Conservation (phyloP, 2,888 invertebrate genomes). For the Caenorhabditis wallacei region DNA sequence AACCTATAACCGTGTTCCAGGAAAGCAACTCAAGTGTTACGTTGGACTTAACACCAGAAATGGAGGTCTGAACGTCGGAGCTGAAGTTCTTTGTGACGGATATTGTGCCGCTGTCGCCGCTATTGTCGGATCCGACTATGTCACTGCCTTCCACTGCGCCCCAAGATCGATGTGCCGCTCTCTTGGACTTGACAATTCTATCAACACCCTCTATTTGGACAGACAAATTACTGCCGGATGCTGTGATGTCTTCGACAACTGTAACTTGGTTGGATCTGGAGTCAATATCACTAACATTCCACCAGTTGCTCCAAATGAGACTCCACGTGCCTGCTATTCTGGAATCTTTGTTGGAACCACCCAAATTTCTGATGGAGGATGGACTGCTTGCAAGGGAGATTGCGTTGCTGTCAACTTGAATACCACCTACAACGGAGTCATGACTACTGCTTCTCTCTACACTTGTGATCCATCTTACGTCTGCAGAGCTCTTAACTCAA, state of each 20-base stretch:
- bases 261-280: constrained; percentile 59
- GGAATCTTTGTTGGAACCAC: constrained; percentile 64
- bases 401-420: constrained; percentile 67
- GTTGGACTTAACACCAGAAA: constrained; percentile 65
- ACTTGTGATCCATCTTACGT: constrained; percentile 72
- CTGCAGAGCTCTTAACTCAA: constrained; percentile 60
- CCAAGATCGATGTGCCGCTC: constrained; percentile 67
- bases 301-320: constrained; percentile 61
- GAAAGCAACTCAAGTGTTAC: constrained; percentile 68
- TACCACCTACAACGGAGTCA: constrained; percentile 58
- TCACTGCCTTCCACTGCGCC: constrained; percentile 70
- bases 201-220: constrained; percentile 58
- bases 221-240: constrained; percentile 56
- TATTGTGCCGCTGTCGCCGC: constrained; percentile 64
- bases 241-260: constrained; percentile 66
- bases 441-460: constrained; percentile 64
- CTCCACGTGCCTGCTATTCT: constrained; percentile 70
- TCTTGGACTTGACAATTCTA: constrained; percentile 67
- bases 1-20: constrained; percentile 67
- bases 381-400: constrained; percentile 71
- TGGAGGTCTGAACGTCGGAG: constrained; percentile 39
- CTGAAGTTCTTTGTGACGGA: constrained; percentile 68
- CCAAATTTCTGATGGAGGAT: constrained; percentile 65
- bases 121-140: constrained; percentile 37
- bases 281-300: constrained; percentile 55